A percentile compares a stretch with the other conserved stretches of the same genome.
These are phyloP conservation scores for Andrena chrysosceles DNA, from an alignment of 2,888 invertebrate genomes.

Conservation along the genomic window DNA sequence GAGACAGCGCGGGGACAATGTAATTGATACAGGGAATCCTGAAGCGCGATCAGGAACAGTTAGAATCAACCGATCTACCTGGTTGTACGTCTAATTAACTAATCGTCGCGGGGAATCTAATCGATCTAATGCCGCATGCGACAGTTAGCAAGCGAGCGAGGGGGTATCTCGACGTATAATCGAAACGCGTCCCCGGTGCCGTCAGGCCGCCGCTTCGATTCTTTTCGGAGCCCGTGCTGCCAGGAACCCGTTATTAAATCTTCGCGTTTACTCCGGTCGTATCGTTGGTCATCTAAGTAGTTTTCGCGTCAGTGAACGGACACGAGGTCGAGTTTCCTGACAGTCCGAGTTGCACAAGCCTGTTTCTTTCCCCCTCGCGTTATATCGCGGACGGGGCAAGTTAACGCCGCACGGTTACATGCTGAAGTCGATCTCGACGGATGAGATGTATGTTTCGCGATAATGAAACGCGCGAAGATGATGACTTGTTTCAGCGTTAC, in stretches of 20 bases:
- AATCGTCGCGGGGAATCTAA: conserved; percentile 68
- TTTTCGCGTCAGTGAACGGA: conserved; percentile 46
- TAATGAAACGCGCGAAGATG: background rate
- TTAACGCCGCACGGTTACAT: background rate
- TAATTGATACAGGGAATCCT: conserved; percentile 52
- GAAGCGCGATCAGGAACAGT: conserved; percentile 52
- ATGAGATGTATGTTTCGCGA: background rate
- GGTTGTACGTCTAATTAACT: conserved; percentile 70
- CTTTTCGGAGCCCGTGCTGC: conserved; percentile 37
- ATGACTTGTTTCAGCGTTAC: background rate
- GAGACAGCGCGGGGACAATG: conserved; percentile 7
- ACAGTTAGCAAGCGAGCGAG: conserved; percentile 57
- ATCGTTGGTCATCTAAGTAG: conserved; percentile 36
- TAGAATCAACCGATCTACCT: conserved; percentile 37
- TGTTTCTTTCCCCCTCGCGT: background rate
- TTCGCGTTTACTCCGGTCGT: conserved; percentile 24
- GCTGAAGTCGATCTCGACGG: background rate
- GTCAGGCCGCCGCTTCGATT: conserved; percentile 32
- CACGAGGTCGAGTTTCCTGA: conserved; percentile 25
- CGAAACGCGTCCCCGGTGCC: conserved; percentile 46
- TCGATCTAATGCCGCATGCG: conserved; percentile 69
- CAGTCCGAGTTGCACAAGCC: background rate
- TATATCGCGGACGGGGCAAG: too few relatives aligned
- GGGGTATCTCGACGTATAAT: conserved; percentile 62
- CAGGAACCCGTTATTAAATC: conserved; percentile 61